These are phyloP conservation scores for Cepaea hortensis DNA, from an alignment of 2,888 invertebrate species.

Conservation along the genomic window DNA sequence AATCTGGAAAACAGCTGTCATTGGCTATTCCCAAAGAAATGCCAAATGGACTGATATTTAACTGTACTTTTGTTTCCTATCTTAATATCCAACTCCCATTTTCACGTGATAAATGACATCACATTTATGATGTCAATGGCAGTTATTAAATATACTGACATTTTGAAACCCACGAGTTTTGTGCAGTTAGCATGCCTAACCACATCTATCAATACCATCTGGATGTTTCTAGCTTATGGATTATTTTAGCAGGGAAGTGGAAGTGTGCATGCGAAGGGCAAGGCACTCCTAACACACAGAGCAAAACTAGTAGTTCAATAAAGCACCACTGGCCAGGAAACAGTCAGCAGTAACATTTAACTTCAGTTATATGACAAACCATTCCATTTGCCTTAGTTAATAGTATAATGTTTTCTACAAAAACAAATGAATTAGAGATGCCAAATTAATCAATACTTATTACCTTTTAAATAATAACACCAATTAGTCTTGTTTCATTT, in stretches of 20 bases:
- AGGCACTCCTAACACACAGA: too few species aligned
- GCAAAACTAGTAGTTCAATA: too few species aligned
- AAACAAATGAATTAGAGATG: constrained; percentile 3
- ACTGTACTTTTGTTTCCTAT: too few species aligned
- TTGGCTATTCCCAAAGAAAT: too few species aligned
- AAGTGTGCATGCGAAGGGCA: neutral
- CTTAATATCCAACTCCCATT: neutral
- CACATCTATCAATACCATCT: neutral
- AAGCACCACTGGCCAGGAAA: too few species aligned
- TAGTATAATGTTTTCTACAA: neutral
- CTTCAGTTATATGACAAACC: too few species aligned
- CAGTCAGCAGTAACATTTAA: too few species aligned
- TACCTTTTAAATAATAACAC: neutral
- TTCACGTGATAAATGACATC: constrained; percentile 9
- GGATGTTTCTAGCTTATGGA: neutral
- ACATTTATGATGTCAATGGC: neutral
- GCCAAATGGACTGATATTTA: neutral
- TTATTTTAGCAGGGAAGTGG: neutral
- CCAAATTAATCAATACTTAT: constrained; percentile 18
- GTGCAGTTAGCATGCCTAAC: neutral
- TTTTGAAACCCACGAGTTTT: neutral
- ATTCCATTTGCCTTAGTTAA: too few species aligned
- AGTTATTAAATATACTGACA: neutral
- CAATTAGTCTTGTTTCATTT: neutral
- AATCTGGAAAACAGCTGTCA: too few species aligned